phyloP scores from a whole-genome alignment of 2,113 vertebrate genomes.

The Vanacampus margaritifer region DNA sequence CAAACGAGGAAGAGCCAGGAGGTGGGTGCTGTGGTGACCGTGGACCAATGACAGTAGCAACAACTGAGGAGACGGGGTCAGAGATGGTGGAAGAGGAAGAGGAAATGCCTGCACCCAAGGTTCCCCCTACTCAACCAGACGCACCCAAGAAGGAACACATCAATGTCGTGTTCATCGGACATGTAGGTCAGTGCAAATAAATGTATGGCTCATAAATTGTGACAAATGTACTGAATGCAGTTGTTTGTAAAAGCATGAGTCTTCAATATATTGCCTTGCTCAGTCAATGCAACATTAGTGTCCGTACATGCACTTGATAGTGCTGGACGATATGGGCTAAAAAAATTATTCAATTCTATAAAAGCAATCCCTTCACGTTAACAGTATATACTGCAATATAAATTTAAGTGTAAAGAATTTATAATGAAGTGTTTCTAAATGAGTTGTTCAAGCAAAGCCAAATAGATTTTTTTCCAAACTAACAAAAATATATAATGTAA shows the following conservation, averaged over 20 bases:
- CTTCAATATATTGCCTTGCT: not conserved
- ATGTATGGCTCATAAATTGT: not conserved
- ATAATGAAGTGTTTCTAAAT: too few species aligned
- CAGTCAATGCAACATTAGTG: not conserved
- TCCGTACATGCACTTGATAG: not conserved
- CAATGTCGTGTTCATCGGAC: slow-evolving; percentile 97
- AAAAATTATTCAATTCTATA: not conserved
- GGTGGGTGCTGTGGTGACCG: slow-evolving; percentile 75
- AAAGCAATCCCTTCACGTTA: not conserved
- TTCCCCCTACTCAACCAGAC: slow-evolving; percentile 80
- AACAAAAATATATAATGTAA: too few species aligned
- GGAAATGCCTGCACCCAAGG: slow-evolving; percentile 84
- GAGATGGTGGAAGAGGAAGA: slow-evolving; percentile 83
- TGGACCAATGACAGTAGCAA: slow-evolving; percentile 62
- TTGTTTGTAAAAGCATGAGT: not conserved
- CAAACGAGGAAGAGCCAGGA: slow-evolving; percentile 83
- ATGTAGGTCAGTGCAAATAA: slow-evolving; percentile 83
- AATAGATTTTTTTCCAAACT: too few species aligned
- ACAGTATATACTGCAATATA: too few species aligned
- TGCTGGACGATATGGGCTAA: not conserved
- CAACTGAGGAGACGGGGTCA: slow-evolving; percentile 69
- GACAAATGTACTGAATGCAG: not conserved
- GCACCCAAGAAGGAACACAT: slow-evolving; percentile 96
- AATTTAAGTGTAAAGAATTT: too few species aligned
- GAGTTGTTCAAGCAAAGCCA: too few species aligned